These are phyloP conservation scores for Blastobasis lacticolella DNA, from an alignment of 2,888 invertebrate genomes.

Conservation along the genomic window DNA sequence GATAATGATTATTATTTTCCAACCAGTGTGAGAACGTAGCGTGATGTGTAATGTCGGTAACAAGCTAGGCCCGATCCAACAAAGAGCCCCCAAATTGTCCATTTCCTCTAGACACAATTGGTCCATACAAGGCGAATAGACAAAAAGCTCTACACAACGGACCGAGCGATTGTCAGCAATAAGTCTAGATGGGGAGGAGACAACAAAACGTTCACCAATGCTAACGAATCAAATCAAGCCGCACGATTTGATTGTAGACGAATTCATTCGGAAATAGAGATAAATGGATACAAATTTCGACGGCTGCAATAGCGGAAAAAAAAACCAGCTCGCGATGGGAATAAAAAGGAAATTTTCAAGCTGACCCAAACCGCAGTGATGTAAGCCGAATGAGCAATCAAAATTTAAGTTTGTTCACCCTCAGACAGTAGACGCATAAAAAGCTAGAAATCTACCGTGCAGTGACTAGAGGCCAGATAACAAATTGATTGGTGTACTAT, in stretches of 20 bases:
- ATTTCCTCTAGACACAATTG: slow-evolving; percentile 58
- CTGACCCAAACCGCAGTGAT: slow-evolving; percentile 60
- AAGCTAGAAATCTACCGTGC: slow-evolving; percentile 63
- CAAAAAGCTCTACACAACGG: slow-evolving; percentile 52
- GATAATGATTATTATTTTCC: too few relatives aligned
- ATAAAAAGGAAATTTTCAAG: slow-evolving; percentile 50
- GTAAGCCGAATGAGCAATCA: slow-evolving; percentile 72
- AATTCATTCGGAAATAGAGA: slow-evolving; percentile 8
- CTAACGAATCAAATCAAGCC: slow-evolving; percentile 22
- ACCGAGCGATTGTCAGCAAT: slow-evolving; percentile 36
- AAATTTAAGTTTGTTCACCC: slow-evolving; percentile 64
- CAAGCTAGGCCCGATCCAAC: background rate
- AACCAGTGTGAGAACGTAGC: background rate
- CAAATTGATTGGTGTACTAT: slow-evolving; percentile 65
- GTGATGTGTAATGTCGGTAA: background rate
- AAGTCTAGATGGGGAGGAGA: slow-evolving; percentile 28
- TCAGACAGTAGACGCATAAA: slow-evolving; percentile 65
- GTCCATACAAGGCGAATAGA: slow-evolving; percentile 52
- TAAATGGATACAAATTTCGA: slow-evolving; percentile 3
- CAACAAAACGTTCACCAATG: slow-evolving; percentile 26
- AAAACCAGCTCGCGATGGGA: slow-evolving; percentile 15
- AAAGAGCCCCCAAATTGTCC: slow-evolving; percentile 34
- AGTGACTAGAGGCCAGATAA: slow-evolving; percentile 63
- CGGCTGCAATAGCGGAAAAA: slow-evolving; percentile 1
- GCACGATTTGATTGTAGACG: slow-evolving; percentile 21